phyloP scores from a whole-genome alignment of 23 tunicate species.

The Clavelina lepadiformis region DNA sequence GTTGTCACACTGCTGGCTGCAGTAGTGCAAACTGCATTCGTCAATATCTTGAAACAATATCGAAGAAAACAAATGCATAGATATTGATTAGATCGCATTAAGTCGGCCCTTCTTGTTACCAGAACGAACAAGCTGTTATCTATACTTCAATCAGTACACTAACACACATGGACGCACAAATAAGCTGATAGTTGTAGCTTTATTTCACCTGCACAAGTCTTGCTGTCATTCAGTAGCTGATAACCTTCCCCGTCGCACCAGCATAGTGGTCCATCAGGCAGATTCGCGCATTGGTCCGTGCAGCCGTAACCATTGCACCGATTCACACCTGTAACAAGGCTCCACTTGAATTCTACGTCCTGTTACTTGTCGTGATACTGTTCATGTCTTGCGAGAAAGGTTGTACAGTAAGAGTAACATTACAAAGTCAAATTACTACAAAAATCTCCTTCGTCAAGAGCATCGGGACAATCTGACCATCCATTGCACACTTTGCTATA shows the following conservation, averaged over 20 bases:
- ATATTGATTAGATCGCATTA: too few species aligned
- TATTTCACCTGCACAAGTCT: conserved; percentile 61
- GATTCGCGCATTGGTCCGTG: conserved; percentile 47
- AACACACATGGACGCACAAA: too few species aligned
- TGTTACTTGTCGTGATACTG: too few species aligned
- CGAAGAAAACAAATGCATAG: too few species aligned
- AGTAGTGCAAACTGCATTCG: conserved; percentile 55
- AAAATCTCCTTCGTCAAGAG: conserved; percentile 61
- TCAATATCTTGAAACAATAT: too few species aligned
- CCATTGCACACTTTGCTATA: conserved; percentile 52
- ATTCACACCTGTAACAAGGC: conserved; percentile 22
- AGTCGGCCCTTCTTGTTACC: too few species aligned
- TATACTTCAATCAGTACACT: too few species aligned
- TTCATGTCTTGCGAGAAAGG: neutral
- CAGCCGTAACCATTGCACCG: conserved; percentile 52
- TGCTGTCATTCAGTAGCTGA: conserved; percentile 65
- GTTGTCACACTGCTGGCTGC: conserved; percentile 84
- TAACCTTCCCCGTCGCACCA: conserved; percentile 68
- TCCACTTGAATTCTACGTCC: too few species aligned
- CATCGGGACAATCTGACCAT: conserved; percentile 36
- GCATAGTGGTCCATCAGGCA: conserved; percentile 66
- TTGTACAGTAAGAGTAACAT: neutral
- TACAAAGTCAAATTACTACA: conserved; percentile 31
- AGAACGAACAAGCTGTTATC: too few species aligned
- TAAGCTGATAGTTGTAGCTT: too few species aligned